Evolutionary conservation across 2,797 vertebrate genomes (phyloP).

Genomic region (Typhlichthys subterraneus): DNA sequence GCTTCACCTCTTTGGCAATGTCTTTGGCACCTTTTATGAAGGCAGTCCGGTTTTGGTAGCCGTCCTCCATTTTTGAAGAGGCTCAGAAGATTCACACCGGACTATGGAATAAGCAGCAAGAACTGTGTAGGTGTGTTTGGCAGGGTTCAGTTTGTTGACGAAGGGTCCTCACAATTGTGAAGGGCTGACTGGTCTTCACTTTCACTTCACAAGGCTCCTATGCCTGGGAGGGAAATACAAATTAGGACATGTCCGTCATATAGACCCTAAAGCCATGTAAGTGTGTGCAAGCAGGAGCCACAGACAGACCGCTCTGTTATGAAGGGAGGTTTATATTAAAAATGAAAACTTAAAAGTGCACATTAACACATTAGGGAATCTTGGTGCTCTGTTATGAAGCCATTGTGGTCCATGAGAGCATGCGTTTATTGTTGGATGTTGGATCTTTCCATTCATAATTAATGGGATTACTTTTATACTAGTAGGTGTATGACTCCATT

Average conservation of each 20-base stretch:
- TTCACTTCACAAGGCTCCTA: conserved; percentile 17
- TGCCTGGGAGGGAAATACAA: conserved; percentile 35
- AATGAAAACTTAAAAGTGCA: background rate
- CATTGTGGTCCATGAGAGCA: too few species aligned
- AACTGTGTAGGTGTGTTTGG: conserved; percentile 1
- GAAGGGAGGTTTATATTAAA: background rate
- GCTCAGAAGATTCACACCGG: conserved; percentile 16
- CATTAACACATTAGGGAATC: background rate
- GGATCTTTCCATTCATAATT: too few species aligned
- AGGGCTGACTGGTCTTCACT: conserved; percentile 10
- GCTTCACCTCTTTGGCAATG: conserved; percentile 95
- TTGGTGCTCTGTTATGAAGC: too few species aligned
- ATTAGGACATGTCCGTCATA: background rate
- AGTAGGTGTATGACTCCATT: conserved; percentile 34
- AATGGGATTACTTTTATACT: conserved; percentile 3
- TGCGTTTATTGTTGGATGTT: too few species aligned
- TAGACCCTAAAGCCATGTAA: background rate
- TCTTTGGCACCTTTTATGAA: conserved; percentile 97
- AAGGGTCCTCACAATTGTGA: conserved; percentile 23
- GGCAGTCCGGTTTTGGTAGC: conserved; percentile 90
- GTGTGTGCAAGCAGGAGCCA: background rate
- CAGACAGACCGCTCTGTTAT: background rate
- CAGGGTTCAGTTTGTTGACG: conserved; percentile 16
- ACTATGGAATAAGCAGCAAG: conserved; percentile 21
- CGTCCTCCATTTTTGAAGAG: conserved; percentile 87